Base-by-base conservation (phyloP, 2,113 vertebrate genomes). In the Lepidothrix coronata region DNA sequence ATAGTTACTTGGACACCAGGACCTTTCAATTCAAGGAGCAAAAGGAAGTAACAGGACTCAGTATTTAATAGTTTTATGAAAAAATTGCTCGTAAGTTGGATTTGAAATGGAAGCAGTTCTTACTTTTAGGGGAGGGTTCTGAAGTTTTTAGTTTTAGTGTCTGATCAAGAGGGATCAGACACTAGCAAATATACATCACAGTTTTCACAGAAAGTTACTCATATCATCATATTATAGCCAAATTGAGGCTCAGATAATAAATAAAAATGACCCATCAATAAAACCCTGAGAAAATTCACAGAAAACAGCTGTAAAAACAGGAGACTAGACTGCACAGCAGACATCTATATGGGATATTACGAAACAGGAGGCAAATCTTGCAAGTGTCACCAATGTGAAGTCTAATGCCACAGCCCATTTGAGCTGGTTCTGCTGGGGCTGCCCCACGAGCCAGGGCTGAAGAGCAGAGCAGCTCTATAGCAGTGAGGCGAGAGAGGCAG, bases 251-350 rank as follows among this genome's bases (percentile, higher is more conserved):
- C 49, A 61, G 75, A 94, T 51, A 76, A 88, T 58, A 91, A 96
- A 90, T 52, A 95, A 91, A 94, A 93, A 39, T 48, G 80, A 79
- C 66, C 78, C 66, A 93, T 76, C 78, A 94, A 83, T 83, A 93
- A 85, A 95, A 68, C 49, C 93, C 78, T 91, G 84, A 96, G 91
- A 95, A 89, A 91, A 92, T 21, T 85, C 68, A 96, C 57, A 89
- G 55, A 77, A 89, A 97, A 66, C 77, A 97, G 84, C 89, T 95
- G 84, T 96, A 44, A 87, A 94, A 96, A 93, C 85, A 85, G 76
- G 31, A 91, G 73, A 87, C 24, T 57, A 96, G 71, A 73, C 63
- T 72, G 62, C 65, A 80, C 44, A 59, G 85, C 80, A 72, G 77
- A 81, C 80, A 57, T 68, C 37, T 58, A 37, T 6, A 44, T 33